Base-by-base conservation (phyloP, 2,113 vertebrate species). In the Hucho hucho region DNA sequence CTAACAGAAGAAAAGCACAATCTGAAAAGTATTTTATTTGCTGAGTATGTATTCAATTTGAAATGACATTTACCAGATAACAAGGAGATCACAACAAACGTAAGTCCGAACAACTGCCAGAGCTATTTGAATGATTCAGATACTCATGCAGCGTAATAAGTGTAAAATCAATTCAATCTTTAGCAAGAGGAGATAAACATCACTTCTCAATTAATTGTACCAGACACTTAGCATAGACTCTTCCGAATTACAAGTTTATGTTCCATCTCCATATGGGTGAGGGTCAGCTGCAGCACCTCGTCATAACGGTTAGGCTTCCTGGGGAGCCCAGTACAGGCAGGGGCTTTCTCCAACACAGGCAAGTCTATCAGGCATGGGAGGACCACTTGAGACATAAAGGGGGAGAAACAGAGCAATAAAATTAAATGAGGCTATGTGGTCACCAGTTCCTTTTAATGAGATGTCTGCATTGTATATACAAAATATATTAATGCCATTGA, bases 231-330 rank as follows among this genome's bases (percentile, higher is more conserved):
- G 94, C 92, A 0, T 98, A 99, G 2, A 94, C 90, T 6, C 92
- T n/a, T 90, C 0, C 96, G 93, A 73, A 98, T 84, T 0, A 76
- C 86, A 0, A 96, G 80, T 75, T 93, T 94, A 2, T 96, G 92
- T 83, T 98, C 98, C 0, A 93, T 94, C 88, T 99, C 97, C 98
- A 98, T 98, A 90, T 97, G 94, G 0, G 91, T 95, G 75, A 99
- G 93, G 5, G 96, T 1, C 78, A 97, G 90, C 53, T 93, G 94
- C 67, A 99, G 87, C 1, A 97, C 94, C 32, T 94, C 83, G 0
- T 97, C 93, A 0, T 93, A 94, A 61, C 73, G 90, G 24, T 84
- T 24, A 0, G 70, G 26, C 1, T 85, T 92, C 80, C 89, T 81
- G 32, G 74, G 84, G 12, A 28, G 72, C 1, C 47, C 70, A 12